These are phyloP conservation scores for Aspidiotus destructor DNA, from an alignment of 2,888 invertebrate species.

Conservation along the genomic window DNA sequence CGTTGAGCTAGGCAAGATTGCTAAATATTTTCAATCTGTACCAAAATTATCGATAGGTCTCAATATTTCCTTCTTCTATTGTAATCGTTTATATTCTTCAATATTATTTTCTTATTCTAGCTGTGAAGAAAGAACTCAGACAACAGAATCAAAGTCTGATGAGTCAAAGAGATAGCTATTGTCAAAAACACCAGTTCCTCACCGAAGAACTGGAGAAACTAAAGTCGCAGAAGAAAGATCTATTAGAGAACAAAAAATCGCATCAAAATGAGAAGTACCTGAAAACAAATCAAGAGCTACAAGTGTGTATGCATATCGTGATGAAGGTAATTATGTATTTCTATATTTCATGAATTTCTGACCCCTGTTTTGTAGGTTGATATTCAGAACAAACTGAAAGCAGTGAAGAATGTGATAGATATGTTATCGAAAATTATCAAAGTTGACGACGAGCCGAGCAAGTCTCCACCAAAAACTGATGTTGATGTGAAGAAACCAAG, in stretches of 20 bases:
- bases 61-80: not conserved
- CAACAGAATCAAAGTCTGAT: conserved; percentile 23
- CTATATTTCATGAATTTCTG: not conserved
- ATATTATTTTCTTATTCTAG: not conserved
- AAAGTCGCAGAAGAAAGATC: conserved; percentile 10
- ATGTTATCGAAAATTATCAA: conserved; percentile 31
- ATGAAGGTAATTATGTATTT: not conserved
- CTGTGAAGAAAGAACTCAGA: conserved; percentile 26
- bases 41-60: too few species aligned
- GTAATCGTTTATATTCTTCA: too few species aligned
- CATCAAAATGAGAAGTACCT: conserved; percentile 10
- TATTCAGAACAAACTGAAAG: conserved; percentile 23
- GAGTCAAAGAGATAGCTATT: conserved; percentile 16
- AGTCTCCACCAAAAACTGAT: not conserved
- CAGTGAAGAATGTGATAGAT: conserved; percentile 21
- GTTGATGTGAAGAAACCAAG: not conserved
- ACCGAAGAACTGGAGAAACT: conserved; percentile 17
- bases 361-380: conserved; percentile 12
- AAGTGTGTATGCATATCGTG: conserved; percentile 7
- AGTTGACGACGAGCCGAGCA: conserved; percentile 8
- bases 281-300: conserved; percentile 13
- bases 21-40: too few species aligned
- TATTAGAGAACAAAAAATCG: conserved; percentile 11
- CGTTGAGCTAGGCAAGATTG: too few species aligned
- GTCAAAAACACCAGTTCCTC: conserved; percentile 17